Conservation (phyloP, 2,888 invertebrate species). For the Pandemis cinnamomeana region DNA sequence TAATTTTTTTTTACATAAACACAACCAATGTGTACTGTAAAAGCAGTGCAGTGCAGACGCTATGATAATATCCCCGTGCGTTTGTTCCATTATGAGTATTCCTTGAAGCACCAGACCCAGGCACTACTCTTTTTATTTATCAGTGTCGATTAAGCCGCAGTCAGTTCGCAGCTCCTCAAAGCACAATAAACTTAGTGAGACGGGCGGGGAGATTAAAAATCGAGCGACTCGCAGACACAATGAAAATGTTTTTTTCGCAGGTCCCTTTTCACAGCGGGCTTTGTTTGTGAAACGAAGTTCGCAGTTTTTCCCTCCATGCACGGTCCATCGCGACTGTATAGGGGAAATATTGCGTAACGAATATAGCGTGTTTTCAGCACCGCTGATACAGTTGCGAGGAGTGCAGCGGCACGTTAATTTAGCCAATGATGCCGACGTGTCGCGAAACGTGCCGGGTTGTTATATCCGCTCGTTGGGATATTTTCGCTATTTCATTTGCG, state of each 20-base stretch:
- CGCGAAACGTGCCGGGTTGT: conserved; percentile 29
- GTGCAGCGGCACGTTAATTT: conserved; percentile 58
- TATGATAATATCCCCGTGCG: not conserved
- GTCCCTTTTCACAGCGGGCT: conserved; percentile 76
- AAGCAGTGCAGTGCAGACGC: not conserved
- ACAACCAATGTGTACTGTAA: not conserved
- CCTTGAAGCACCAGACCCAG: not conserved
- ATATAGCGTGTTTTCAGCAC: conserved; percentile 63
- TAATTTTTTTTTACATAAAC: not conserved
- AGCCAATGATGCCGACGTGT: conserved; percentile 51
- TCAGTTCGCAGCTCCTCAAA: conserved; percentile 60
- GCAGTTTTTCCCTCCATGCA: conserved; percentile 72
- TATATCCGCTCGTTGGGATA: conserved; percentile 15
- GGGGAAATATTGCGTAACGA: conserved; percentile 74
- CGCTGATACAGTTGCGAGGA: conserved; percentile 46
- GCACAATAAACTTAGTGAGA: conserved; percentile 78
- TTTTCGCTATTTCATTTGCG: not conserved
- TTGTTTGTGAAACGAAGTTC: conserved; percentile 83
- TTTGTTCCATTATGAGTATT: conserved; percentile 10
- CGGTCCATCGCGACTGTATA: conserved; percentile 74
- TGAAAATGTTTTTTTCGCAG: conserved; percentile 81
- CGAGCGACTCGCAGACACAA: conserved; percentile 81
- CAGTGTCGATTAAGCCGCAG: conserved; percentile 61
- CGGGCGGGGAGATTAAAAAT: conserved; percentile 80
- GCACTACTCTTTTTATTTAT: conserved; percentile 45